These are phyloP conservation scores for Drosophila nr. perissopoda DNA, from an alignment of 2,888 invertebrate genomes.

Conservation along the genomic window DNA sequence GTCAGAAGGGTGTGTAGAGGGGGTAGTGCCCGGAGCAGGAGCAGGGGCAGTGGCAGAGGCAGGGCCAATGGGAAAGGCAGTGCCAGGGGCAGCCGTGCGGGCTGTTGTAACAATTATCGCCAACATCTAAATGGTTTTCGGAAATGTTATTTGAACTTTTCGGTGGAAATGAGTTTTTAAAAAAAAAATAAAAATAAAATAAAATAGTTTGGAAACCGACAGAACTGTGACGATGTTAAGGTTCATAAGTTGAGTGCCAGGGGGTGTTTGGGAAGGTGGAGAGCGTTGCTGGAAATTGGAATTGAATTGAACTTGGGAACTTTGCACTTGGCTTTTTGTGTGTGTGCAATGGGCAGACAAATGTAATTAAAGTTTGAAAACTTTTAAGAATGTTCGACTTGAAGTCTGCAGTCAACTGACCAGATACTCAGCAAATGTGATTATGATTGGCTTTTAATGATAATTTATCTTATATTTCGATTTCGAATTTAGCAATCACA, in stretches of 20 bases:
- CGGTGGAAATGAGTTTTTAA: conserved; percentile 39
- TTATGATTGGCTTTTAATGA: not conserved
- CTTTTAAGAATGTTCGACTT: conserved; percentile 19
- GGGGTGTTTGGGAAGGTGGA: not conserved
- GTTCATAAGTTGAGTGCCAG: conserved; percentile 1
- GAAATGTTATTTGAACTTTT: conserved; percentile 72
- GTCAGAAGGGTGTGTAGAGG: not conserved
- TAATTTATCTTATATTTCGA: not conserved
- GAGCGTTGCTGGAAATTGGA: conserved; percentile 4
- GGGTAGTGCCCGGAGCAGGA: not conserved
- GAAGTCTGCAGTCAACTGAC: not conserved
- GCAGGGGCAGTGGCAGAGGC: conserved; percentile 3
- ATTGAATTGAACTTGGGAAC: conserved; percentile 47
- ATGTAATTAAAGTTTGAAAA: conserved; percentile 55
- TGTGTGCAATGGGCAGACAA: conserved; percentile 35
- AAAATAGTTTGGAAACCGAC: conserved; percentile 29
- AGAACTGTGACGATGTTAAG: conserved; percentile 36
- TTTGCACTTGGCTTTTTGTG: conserved; percentile 25
- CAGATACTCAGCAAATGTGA: not conserved
- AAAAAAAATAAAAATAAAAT: conserved; percentile 16
- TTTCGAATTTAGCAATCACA: not conserved
- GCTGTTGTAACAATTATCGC: conserved; percentile 68
- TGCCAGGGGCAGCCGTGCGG: conserved; percentile 32
- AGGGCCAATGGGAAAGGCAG: conserved; percentile 1
- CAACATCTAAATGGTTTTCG: conserved; percentile 75